Conservation (phyloP, 2,113 vertebrate genomes). For the Boleophthalmus pectinirostris region DNA sequence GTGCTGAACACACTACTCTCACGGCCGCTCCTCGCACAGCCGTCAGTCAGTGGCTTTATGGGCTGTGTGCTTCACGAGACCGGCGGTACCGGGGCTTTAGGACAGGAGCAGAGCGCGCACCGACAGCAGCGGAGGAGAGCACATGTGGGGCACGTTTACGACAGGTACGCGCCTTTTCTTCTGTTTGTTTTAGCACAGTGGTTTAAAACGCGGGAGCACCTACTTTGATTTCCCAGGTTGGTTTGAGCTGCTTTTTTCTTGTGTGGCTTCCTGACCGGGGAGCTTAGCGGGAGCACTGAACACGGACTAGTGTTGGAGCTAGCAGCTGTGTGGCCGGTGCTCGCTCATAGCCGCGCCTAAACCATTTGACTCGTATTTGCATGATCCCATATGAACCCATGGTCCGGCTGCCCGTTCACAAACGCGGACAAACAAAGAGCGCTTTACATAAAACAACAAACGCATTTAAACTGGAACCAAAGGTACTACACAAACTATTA, state of each 20-base stretch:
- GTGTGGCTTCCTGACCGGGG: neutral
- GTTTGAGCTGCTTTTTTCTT: neutral
- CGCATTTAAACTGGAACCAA: neutral
- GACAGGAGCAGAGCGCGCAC: neutral
- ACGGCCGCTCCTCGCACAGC: conserved; percentile 27
- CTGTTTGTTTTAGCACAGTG: neutral
- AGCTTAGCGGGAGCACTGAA: neutral
- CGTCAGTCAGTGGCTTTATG: conserved; percentile 22
- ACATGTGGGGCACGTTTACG: conserved; percentile 30
- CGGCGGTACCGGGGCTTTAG: conserved; percentile 26
- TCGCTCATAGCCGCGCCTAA: conserved; percentile 56
- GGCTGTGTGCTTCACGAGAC: conserved; percentile 30
- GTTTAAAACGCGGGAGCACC: neutral
- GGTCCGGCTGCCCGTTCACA: conserved; percentile 18
- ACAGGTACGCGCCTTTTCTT: conserved; percentile 51
- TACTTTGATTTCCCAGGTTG: neutral
- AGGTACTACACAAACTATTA: neutral
- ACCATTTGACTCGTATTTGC: conserved; percentile 77
- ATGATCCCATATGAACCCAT: conserved; percentile 51
- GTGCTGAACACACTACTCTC: conserved; percentile 75
- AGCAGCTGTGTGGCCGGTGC: neutral
- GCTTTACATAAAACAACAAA: neutral
- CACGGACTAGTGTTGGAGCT: neutral
- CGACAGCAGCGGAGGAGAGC: neutral
- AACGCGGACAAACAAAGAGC: neutral